A percentile compares a stretch with the other conserved stretches of the same genome.
phyloP scores from a whole-genome alignment of 2,888 invertebrate genomes.

The Sepiola atlantica region DNA sequence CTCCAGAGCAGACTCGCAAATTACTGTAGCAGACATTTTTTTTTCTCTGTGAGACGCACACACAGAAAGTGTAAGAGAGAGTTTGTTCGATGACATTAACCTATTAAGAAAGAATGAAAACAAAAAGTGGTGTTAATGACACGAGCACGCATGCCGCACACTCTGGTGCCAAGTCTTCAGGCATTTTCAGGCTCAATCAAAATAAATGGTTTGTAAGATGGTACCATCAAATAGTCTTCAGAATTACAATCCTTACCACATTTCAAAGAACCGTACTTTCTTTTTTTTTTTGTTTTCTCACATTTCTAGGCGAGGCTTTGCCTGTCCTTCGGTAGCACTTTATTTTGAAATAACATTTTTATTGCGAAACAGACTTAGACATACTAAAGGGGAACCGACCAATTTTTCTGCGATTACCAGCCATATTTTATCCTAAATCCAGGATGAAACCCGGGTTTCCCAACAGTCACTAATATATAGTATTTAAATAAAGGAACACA shows the following conservation, averaged over 20 bases:
- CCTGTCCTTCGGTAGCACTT: too few relatives aligned
- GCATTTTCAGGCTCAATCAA: neutral
- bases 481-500: too few relatives aligned
- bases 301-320: too few relatives aligned
- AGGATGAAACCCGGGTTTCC: too few relatives aligned
- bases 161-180: neutral
- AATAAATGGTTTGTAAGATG: neutral
- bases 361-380: too few relatives aligned
- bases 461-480: too few relatives aligned
- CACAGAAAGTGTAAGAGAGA: neutral
- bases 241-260: neutral
- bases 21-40: neutral
- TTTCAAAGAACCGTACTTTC: neutral
- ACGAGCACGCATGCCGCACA: neutral
- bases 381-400: too few relatives aligned
- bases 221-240: neutral
- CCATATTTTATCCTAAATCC: too few relatives aligned
- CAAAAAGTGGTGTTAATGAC: neutral
- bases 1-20: neutral
- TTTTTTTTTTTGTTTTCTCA: neutral
- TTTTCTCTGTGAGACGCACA: neutral
- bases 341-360: too few relatives aligned
- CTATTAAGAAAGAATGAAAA: slow-evolving; percentile 21
- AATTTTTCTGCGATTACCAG: too few relatives aligned
- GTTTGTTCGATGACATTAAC: neutral